These are phyloP conservation scores for Euplagia quadripunctaria DNA, from an alignment of 2,888 invertebrate species.

Conservation along the genomic window DNA sequence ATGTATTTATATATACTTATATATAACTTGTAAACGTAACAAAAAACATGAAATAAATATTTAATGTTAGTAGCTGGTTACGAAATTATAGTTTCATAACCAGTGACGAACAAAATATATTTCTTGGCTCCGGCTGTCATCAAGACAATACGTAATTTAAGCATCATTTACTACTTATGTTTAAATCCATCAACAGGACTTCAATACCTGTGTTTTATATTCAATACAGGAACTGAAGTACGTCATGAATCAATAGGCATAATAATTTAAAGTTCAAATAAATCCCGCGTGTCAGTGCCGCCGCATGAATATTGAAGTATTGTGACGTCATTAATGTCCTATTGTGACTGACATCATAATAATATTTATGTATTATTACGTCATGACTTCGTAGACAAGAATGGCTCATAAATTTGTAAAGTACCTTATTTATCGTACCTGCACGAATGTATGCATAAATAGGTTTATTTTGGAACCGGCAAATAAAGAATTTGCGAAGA, in stretches of 20 bases:
- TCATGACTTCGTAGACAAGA: slow-evolving; percentile 4
- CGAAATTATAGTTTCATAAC: background rate
- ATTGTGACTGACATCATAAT: slow-evolving; percentile 39
- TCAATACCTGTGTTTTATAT: background rate
- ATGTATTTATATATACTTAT: too few relatives aligned
- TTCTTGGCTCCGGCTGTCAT: background rate
- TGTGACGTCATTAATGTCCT: slow-evolving; percentile 14
- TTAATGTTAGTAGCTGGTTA: too few relatives aligned
- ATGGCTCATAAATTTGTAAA: background rate
- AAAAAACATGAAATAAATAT: too few relatives aligned
- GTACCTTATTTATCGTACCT: background rate
- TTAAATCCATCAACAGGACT: background rate
- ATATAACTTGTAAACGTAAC: too few relatives aligned
- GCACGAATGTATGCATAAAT: too few relatives aligned
- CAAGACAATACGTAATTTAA: background rate
- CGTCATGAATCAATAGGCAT: slow-evolving; percentile 6
- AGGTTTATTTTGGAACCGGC: too few relatives aligned
- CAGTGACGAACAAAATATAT: background rate
- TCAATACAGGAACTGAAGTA: background rate
- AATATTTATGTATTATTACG: slow-evolving; percentile 31
- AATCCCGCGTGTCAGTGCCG: background rate
- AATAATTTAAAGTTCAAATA: slow-evolving; percentile 9
- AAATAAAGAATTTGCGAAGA: too few relatives aligned
- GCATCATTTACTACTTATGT: background rate
- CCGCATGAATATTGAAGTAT: slow-evolving; percentile 7